phyloP scores from a whole-genome alignment of 2,113 vertebrate species.

The Centropus unirufus region DNA sequence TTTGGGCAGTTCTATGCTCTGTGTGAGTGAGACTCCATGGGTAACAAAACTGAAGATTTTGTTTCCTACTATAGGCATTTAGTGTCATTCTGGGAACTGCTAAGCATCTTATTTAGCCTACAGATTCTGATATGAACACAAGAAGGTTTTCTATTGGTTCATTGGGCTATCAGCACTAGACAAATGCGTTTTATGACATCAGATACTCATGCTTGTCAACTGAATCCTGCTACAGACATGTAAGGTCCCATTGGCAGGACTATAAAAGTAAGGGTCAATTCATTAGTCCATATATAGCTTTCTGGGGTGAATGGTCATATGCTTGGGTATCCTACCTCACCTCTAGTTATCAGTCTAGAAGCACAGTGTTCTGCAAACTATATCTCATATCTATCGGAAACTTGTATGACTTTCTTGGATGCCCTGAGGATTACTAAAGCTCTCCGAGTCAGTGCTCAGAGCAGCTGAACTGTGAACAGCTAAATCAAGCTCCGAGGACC shows the following conservation, averaged over 20 bases:
- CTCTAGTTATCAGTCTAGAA: background rate
- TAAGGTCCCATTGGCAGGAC: background rate
- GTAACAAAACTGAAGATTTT: background rate
- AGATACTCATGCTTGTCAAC: background rate
- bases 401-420: background rate
- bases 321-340: background rate
- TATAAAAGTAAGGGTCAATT: background rate
- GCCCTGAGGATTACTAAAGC: background rate
- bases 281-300: background rate
- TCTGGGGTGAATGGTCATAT: background rate
- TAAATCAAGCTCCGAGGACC: background rate
- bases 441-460: background rate
- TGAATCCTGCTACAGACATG: background rate
- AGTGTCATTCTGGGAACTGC: background rate
- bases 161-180: background rate
- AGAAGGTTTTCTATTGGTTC: background rate
- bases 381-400: background rate
- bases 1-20: background rate
- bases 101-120: background rate
- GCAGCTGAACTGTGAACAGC: background rate
- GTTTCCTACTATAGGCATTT: background rate
- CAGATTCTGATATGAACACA: background rate
- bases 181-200: background rate
- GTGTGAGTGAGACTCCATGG: rapidly evolving
- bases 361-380: background rate